Conservation (phyloP, 2,888 invertebrate genomes). For the Drosophila pegasa region DNA sequence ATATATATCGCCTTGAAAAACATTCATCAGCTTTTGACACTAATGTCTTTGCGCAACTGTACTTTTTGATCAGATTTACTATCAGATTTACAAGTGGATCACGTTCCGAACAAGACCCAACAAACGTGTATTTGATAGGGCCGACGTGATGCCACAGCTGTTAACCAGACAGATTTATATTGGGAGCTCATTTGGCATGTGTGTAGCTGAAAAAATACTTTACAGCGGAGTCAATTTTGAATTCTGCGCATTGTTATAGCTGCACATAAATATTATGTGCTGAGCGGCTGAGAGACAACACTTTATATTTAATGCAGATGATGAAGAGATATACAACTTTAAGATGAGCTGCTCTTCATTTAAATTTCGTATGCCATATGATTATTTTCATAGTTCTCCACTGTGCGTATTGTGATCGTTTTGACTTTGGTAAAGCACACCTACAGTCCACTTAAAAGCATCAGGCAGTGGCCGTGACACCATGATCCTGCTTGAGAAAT, state of each 20-base stretch:
- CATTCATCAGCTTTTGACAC: constrained; percentile 3
- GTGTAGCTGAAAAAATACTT: not conserved
- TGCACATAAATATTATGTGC: not conserved
- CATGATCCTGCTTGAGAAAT: no score
- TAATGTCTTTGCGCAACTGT: constrained; percentile 1
- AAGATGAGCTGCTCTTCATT: no score
- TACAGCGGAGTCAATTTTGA: not conserved
- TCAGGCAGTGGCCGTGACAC: no score
- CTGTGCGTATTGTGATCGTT: no score
- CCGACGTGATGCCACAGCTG: constrained; percentile 1
- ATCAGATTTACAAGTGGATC: not conserved
- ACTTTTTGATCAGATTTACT: constrained; percentile 1
- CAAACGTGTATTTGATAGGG: not conserved
- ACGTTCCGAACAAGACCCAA: not conserved
- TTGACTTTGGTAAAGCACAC: no score
- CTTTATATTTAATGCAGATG: no score
- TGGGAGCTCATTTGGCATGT: not conserved
- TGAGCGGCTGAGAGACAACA: not conserved
- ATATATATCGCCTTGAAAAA: not conserved
- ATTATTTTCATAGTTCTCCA: no score
- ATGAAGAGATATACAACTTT: no score
- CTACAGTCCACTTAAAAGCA: no score
- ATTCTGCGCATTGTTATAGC: no score
- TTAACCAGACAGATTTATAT: not conserved
- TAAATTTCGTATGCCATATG: no score